These are phyloP conservation scores for Turnix velox DNA, from an alignment of 2,113 vertebrate genomes.

Conservation along the genomic window DNA sequence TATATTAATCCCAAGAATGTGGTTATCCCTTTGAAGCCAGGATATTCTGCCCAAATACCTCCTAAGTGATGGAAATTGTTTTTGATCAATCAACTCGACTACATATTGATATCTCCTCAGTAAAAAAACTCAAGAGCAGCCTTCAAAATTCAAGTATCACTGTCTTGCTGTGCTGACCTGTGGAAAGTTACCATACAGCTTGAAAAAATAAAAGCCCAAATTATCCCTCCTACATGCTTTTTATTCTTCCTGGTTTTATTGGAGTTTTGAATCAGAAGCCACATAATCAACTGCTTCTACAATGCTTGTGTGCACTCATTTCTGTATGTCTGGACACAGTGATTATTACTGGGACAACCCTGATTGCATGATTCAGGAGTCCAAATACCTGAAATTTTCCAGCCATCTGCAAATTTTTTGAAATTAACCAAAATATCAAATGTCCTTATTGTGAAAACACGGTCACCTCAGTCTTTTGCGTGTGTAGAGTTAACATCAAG, in stretches of 20 bases:
- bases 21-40: not conserved
- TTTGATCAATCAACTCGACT: not conserved
- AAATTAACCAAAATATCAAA: not conserved
- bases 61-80: not conserved
- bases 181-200: not conserved
- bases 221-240: not conserved
- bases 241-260: not conserved
- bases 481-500: not conserved
- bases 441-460: not conserved
- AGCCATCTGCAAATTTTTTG: not conserved
- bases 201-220: not conserved
- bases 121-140: not conserved
- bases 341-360: not conserved
- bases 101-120: not conserved
- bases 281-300: not conserved
- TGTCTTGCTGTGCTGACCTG: not conserved
- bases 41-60: not conserved
- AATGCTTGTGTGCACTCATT: accelerated
- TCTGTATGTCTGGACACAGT: not conserved
- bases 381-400: slow-evolving; percentile 8
- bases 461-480: not conserved
- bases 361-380: not conserved
- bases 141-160: not conserved
- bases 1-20: not conserved
- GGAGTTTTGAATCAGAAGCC: not conserved